Evolutionary conservation across 2,888 invertebrate genomes (phyloP).

Genomic region (Brenthis hecate): DNA sequence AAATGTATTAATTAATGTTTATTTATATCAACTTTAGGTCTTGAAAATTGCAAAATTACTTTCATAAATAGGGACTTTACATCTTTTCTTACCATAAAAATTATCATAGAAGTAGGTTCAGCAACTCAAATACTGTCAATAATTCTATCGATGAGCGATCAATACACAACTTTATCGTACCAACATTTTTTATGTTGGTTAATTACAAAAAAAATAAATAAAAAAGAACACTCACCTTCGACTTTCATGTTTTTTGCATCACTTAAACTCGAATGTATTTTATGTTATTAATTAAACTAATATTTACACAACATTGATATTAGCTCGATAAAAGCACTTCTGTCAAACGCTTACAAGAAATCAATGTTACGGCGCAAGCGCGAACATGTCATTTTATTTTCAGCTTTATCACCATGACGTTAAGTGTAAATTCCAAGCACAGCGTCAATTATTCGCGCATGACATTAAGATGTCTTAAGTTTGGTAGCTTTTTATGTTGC

Average conservation of each 20-base stretch:
- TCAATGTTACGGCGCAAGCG: constrained; percentile 74
- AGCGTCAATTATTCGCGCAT: constrained; percentile 54
- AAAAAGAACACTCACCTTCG: constrained; percentile 53
- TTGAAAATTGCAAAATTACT: too few relatives aligned
- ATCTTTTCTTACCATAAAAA: too few relatives aligned
- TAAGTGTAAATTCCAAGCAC: constrained; percentile 38
- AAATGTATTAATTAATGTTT: too few relatives aligned
- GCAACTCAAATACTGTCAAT: too few relatives aligned
- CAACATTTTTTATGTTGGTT: too few relatives aligned
- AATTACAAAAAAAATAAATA: neutral
- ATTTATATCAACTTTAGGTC: too few relatives aligned
- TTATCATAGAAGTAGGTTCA: too few relatives aligned
- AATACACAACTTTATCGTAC: too few relatives aligned
- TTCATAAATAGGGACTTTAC: too few relatives aligned
- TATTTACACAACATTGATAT: constrained; percentile 32
- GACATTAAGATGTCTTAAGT: constrained; percentile 40
- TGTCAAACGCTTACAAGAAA: constrained; percentile 56
- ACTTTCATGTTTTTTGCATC: constrained; percentile 55
- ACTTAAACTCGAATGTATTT: constrained; percentile 21
- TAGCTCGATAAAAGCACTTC: constrained; percentile 33
- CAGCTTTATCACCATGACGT: neutral
- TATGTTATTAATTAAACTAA: constrained; percentile 26
- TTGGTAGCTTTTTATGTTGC: constrained; percentile 7
- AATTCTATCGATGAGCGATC: too few relatives aligned
- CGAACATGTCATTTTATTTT: constrained; percentile 40